Percentiles rank a stretch among this genome's conserved stretches.
Evolutionary conservation across 64 coral and sea anemone genomes (phyloP).

Genomic region (Pachyseris speciosa): DNA sequence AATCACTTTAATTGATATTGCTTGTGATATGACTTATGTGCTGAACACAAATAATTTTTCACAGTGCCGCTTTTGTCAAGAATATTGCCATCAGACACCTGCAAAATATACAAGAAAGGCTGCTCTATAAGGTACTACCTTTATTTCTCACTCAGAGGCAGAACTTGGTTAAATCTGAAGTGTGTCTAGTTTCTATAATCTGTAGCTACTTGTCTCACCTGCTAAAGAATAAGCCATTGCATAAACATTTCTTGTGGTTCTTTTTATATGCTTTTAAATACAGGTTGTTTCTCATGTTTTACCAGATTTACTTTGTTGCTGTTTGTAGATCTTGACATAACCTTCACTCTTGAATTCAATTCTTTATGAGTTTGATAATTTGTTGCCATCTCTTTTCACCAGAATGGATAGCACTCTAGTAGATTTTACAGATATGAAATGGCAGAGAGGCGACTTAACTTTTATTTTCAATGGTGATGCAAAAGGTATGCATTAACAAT

Average conservation of each 20-base stretch:
- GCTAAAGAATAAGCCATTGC: too few species aligned
- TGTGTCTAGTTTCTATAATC: too few species aligned
- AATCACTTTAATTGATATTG: too few species aligned
- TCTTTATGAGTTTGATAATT: not conserved
- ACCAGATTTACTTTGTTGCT: too few species aligned
- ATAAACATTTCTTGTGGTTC: too few species aligned
- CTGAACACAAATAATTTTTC: not conserved
- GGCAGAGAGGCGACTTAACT: conserved; percentile 95
- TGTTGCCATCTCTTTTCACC: not conserved
- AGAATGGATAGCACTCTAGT: conserved; percentile 98
- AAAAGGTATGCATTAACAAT: conserved; percentile 59
- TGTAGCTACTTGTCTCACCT: too few species aligned
- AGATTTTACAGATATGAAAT: conserved; percentile 98
- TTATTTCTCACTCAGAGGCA: not conserved
- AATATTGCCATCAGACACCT: conserved; percentile 96
- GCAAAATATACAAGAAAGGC: conserved; percentile 98
- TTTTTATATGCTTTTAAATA: too few species aligned
- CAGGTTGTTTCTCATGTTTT: too few species aligned
- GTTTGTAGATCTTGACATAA: not conserved
- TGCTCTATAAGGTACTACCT: conserved; percentile 82
- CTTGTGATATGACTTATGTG: too few species aligned
- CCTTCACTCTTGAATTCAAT: not conserved
- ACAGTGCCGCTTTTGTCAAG: conserved; percentile 94
- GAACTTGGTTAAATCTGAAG: too few species aligned
- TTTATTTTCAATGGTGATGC: conserved; percentile 98